Evolutionary conservation across 2,888 invertebrate species (phyloP), one percentile per base, ranked within the genome.

Genomic region (Aphodius granarius): DNA sequence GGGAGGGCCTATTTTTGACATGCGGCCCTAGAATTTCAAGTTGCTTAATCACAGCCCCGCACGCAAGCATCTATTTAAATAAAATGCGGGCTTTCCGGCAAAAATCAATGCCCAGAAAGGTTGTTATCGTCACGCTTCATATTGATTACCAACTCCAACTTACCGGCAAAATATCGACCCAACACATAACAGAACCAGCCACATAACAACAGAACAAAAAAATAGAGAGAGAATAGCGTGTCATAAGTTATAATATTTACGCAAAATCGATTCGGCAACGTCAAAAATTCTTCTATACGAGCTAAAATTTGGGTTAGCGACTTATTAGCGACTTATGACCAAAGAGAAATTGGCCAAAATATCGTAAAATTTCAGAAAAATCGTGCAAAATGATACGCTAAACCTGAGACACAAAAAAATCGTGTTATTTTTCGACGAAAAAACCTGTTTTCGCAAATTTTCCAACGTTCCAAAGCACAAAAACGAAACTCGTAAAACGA

Each of bases 41-140:
- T 43, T 43, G 9, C 43, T 43, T 43, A 43, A 43, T 43, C 43
- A 43, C 43, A 43, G 43, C 3, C 43, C 13, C 6, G 43, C 43
- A 43, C 43, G 43, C 43, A 13, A 43, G 13, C n/a, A n/a, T n/a
- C 43, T 43, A 43, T 43, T 43, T 43, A 43, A 43, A 43, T 43
- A 43, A 43, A 43, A 6, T 43, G 43, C 43, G 43, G 3, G 43
- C 3, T 43, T 2, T 9, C 43, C 43, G 43, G 43, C 43, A 83
- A 84, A 85, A 85, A 85, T 85, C 85, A 83, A 85, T 85, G 83
- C 79, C 43, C 43, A 63, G 78, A 83, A 85, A 85, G 84, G 85
- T 85, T 85, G 84, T 84, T 83, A 83, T 81, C 80, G 83, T 81
- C 83, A 78, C 77, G 81, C 80, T 77, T 78, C 66, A 81, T 84